A percentile compares a stretch with the other conserved stretches of the same genome.
These are phyloP conservation scores for Macroglossus sobrinus DNA, from an alignment of 2,113 vertebrate species.

Conservation along the genomic window DNA sequence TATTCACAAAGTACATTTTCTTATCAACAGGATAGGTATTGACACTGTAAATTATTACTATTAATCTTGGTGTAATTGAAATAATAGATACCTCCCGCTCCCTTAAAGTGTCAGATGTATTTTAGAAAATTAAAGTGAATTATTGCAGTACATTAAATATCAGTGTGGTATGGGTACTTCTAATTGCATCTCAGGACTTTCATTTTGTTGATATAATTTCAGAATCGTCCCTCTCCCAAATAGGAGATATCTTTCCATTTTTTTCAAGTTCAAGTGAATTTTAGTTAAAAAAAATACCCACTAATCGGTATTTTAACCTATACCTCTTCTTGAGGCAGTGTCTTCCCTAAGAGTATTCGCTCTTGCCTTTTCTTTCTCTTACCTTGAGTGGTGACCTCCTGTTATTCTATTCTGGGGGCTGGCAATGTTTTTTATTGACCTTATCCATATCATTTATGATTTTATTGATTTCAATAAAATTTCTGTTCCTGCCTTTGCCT, in stretches of 20 bases:
- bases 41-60: background rate
- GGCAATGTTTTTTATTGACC: background rate
- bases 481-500: conserved; percentile 2
- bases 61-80: background rate
- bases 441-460: background rate
- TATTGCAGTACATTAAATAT: background rate
- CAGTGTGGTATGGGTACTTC: background rate
- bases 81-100: background rate
- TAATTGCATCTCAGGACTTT: background rate
- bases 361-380: background rate
- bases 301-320: background rate
- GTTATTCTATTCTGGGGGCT: background rate
- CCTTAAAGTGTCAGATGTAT: background rate
- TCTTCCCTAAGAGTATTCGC: background rate
- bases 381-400: background rate
- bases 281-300: background rate
- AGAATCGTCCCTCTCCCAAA: background rate
- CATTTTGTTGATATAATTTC: background rate
- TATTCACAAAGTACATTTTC: background rate
- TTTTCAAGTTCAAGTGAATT: conserved; percentile 21
- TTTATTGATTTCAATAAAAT: conserved; percentile 29
- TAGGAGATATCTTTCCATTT: background rate
- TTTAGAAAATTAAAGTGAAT: conserved; percentile 3
- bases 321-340: background rate
- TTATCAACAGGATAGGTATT: background rate